Conservation (phyloP, 2,888 invertebrate genomes). For the Drosophila siamana region DNA sequence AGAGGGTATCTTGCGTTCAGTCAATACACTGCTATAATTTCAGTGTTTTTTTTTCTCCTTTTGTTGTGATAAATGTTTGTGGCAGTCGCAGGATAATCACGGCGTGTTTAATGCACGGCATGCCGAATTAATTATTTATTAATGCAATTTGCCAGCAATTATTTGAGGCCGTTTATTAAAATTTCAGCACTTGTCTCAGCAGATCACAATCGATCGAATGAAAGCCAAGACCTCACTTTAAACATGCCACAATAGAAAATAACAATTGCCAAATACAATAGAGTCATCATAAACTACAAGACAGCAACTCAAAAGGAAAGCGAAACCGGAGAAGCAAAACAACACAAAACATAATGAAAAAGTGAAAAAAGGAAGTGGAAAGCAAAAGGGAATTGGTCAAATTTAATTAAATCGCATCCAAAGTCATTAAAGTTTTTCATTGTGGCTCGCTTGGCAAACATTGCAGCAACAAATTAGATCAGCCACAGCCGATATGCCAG, state of each 20-base stretch:
- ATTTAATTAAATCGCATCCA: constrained; percentile 45
- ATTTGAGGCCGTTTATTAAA: constrained; percentile 33
- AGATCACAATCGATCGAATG: constrained; percentile 2
- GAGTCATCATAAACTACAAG: background rate
- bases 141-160: constrained; percentile 40
- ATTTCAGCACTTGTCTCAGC: constrained; percentile 4
- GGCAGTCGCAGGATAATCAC: constrained; percentile 4
- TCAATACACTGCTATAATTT: background rate
- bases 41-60: background rate
- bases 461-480: constrained; percentile 45
- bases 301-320: background rate
- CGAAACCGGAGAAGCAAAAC: background rate
- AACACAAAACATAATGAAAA: background rate
- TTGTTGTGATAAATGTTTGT: constrained; percentile 15
- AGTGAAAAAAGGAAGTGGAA: background rate
- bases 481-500: constrained; percentile 19
- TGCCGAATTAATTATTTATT: constrained; percentile 46
- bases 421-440: constrained; percentile 41
- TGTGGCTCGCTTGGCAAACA: constrained; percentile 14
- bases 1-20: background rate
- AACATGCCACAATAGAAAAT: background rate
- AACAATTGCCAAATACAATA: background rate
- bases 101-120: constrained; percentile 6
- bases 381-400: constrained; percentile 30
- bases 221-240: background rate